phyloP scores from a whole-genome alignment of 2,888 invertebrate species.

The Orthonevra nobilis region DNA sequence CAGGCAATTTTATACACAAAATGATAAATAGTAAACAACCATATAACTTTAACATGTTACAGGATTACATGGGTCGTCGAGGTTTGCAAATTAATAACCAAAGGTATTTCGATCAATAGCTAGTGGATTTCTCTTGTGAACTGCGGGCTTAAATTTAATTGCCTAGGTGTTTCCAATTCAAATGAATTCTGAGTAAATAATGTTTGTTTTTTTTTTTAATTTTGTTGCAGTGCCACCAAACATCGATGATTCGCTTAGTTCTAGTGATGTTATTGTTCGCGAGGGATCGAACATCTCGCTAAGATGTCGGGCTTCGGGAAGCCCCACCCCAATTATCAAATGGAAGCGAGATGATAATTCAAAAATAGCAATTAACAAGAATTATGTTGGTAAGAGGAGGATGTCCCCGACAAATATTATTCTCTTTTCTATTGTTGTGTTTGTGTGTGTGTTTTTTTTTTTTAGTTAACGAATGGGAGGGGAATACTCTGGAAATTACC shows the following conservation, averaged over 20 bases:
- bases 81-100: slow-evolving; percentile 19
- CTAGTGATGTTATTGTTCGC: slow-evolving; percentile 92
- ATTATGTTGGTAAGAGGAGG: slow-evolving; percentile 86
- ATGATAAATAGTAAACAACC: not conserved
- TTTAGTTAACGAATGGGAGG: slow-evolving; percentile 91
- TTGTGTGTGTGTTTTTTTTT: slow-evolving; percentile 54
- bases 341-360: slow-evolving; percentile 95
- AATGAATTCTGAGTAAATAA: slow-evolving; percentile 18
- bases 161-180: slow-evolving; percentile 41
- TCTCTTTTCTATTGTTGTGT: not conserved
- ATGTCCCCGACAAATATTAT: too few relatives aligned
- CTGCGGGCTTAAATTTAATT: slow-evolving; percentile 28
- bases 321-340: slow-evolving; percentile 92
- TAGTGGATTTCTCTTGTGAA: not conserved
- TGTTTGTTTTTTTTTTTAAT: slow-evolving; percentile 31
- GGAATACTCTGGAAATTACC: slow-evolving; percentile 90
- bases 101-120: not conserved
- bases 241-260: slow-evolving; percentile 93
- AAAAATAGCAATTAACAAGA: slow-evolving; percentile 92
- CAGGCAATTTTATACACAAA: not conserved
- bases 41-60: slow-evolving; percentile 15
- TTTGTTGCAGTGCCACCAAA: slow-evolving; percentile 89
- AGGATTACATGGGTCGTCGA: slow-evolving; percentile 9
- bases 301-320: slow-evolving; percentile 93
- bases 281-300: slow-evolving; percentile 94